Evolutionary conservation across 2,113 vertebrate species (phyloP), one percentile per base, ranked within the genome.

Genomic region (Pardalotus punctatus): DNA sequence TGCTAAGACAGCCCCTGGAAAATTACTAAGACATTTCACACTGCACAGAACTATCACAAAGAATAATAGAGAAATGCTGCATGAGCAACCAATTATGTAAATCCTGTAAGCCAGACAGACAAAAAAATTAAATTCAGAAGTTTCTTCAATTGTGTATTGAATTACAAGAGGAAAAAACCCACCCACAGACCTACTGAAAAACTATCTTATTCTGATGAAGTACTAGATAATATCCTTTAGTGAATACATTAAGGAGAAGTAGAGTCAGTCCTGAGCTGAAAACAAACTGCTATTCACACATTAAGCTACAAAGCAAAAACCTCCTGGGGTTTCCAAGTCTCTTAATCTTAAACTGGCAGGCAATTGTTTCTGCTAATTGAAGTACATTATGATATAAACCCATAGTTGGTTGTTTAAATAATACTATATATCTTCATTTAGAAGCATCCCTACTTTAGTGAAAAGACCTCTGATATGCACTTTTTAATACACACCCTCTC

Each of bases 71-170:
- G 51, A 96, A 96, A 93, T 51, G 27, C 80, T 47, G 38, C 81
- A 38, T 35, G 43, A 97, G 90, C 88, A 97, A 93, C 72, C 85
- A 81, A 89, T 96, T 97, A 93, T 92, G 73, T 76, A 97, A 97
- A 97, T 94, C 66, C 74, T 45, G 31, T 91, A 86, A 93, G 48
- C 33, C 82, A 92, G 65, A 85, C 11, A 94, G 88, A 95, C 24
- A 58, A 70, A 94, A 94, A 93, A 96, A 89, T 86, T 96, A 70
- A 91, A 90, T 87, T 96, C 82, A 69, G 78, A 96, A 64, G 40
- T 80, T 92, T 94, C 74, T 86, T 92, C 86, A 90, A 69, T 57
- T 81, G 78, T 58, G 31, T 65, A 92, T 80, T 96, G 83, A 73
- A 66, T 69, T 80, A 89, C 13, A 61, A 82, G 64, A 25, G 20